Evolutionary conservation across 2,888 invertebrate species (phyloP), one percentile per base, ranked within the genome.

Genomic region (Zonitis immaculata): DNA sequence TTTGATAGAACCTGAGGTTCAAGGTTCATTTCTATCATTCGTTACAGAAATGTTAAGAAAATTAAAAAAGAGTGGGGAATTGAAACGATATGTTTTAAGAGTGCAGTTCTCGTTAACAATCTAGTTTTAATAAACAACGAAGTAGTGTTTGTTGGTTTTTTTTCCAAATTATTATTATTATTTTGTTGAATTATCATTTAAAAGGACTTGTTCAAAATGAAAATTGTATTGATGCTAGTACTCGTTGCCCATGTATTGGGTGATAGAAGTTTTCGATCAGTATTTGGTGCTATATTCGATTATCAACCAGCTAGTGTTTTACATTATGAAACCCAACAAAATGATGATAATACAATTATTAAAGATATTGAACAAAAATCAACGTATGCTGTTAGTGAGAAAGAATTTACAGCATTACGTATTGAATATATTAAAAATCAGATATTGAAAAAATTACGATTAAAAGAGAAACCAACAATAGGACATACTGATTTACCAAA

Each of bases 381-480:
- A 28, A 51, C 57, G 14, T 67, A 66, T 53, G 64, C 66, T 12
- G 66, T 68, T 16, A 67, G 69, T 12, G 84, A 84, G 44, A 79
- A 80, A 42, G 82, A 86, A 63, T 73, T 70, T 89, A 87, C 85
- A 0, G 83, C 83, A 28, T 78, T 88, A 30, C 78, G 91, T 58
- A 84, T 91, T 57, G 89, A 91, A 73, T 88, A 87, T 65, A 89
- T 91, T 44, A 91, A 91, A 74, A 85, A 88, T 71, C 90, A 91
- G 77, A 92, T 92, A 26, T 72, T 92, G 65, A 88, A 87, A 76
- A 91, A 91, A 74, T 69, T 92, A 50, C 76, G 91, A 58, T 74
- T 92, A 50, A 87, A 85, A 51, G 87, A 87, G 73, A 86, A 87
- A 66, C 90, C 91, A 6, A 83, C 82, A 16, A 76, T 84, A 62